Evolutionary conservation across 2,113 vertebrate genomes (phyloP).

Genomic region (Illadopsis cleaveri): DNA sequence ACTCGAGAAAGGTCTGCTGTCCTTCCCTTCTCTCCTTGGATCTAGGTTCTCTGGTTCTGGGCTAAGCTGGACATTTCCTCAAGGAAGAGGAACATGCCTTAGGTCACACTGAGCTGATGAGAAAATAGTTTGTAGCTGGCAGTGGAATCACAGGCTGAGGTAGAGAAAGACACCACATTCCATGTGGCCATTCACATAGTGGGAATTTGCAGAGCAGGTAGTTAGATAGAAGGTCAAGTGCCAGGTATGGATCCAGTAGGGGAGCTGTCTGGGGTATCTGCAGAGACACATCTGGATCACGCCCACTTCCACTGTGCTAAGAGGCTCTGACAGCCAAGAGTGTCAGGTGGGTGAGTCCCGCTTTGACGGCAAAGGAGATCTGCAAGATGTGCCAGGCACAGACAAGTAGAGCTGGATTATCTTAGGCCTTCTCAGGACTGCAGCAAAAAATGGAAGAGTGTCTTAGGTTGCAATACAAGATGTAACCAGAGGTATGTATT

Average conservation of each 20-base stretch:
- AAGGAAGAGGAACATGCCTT: not conserved
- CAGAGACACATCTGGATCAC: not conserved
- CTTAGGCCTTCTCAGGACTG: not conserved
- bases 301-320: not conserved
- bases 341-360: not conserved
- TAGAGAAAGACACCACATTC: not conserved
- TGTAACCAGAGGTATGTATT: not conserved
- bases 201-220: not conserved
- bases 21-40: not conserved
- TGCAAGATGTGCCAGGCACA: not conserved
- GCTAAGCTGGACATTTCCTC: not conserved
- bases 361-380: not conserved
- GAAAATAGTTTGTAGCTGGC: not conserved
- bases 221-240: not conserved
- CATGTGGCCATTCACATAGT: not conserved
- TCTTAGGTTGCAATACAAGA: not conserved
- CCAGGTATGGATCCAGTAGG: not conserved
- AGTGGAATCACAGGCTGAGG: not conserved
- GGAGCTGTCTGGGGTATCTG: not conserved
- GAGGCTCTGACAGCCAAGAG: not conserved
- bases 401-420: not conserved
- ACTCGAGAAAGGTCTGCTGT: not conserved
- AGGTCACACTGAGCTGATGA: not conserved
- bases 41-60: not conserved
- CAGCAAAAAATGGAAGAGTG: not conserved